These are phyloP conservation scores for Mus pahari DNA, from an alignment of 2,113 vertebrate genomes.

Conservation along the genomic window DNA sequence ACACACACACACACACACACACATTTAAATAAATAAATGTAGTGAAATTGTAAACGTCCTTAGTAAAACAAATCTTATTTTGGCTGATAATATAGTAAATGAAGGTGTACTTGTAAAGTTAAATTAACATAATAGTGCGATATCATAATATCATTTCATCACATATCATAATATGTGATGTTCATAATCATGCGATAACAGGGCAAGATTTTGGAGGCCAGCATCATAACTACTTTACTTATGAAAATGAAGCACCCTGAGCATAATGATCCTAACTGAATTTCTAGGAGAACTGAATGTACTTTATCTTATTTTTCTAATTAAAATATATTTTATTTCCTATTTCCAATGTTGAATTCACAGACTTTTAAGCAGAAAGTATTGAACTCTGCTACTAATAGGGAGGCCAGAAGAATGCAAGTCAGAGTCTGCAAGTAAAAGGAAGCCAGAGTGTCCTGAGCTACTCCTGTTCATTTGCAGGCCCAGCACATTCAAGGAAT, in stretches of 20 bases:
- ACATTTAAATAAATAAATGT: neutral
- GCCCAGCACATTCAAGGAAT: neutral
- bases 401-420: neutral
- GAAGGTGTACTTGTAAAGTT: neutral
- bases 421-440: neutral
- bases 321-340: neutral
- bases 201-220: neutral
- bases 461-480: neutral
- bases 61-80: neutral
- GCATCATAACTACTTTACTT: neutral
- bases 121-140: too few species aligned
- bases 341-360: neutral
- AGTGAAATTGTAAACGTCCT: too few species aligned
- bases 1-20: neutral
- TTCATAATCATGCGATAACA: neutral
- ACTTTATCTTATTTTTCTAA: neutral
- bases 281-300: neutral
- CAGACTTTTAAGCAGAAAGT: neutral
- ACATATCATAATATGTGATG: too few species aligned
- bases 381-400: neutral
- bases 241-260: neutral
- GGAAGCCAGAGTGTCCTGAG: neutral
- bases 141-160: too few species aligned
- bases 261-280: neutral
- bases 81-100: neutral